These are phyloP conservation scores for Thunnus albacares DNA, from an alignment of 2,797 vertebrate species.

Conservation along the genomic window DNA sequence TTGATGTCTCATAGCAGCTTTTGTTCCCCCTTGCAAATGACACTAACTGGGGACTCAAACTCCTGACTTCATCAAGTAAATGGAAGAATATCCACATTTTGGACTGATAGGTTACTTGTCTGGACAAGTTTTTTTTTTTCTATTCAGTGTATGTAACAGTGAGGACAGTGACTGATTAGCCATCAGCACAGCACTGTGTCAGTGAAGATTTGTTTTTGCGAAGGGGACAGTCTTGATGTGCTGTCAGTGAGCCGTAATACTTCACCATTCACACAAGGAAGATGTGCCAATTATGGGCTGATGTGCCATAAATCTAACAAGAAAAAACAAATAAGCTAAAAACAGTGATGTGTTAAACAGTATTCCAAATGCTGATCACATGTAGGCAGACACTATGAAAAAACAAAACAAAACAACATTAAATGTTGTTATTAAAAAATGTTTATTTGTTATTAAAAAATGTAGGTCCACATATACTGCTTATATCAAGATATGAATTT, in stretches of 20 bases:
- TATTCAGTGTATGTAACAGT: slow-evolving; percentile 24
- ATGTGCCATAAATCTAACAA: slow-evolving; percentile 40
- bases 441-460: slow-evolving; percentile 28
- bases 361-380: slow-evolving; percentile 20
- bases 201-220: slow-evolving; percentile 38
- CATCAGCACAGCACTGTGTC: slow-evolving; percentile 29
- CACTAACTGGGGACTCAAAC: not conserved
- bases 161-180: slow-evolving; percentile 38
- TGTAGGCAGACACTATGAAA: not conserved
- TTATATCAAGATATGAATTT: slow-evolving; percentile 29
- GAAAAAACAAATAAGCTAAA: slow-evolving; percentile 8
- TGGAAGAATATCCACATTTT: not conserved
- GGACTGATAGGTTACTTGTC: not conserved
- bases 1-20: no score
- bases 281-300: slow-evolving; percentile 35
- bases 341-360: slow-evolving; percentile 4
- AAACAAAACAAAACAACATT: not conserved
- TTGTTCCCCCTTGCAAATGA: no score
- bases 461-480: not conserved
- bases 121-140: not conserved
- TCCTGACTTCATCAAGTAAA: slow-evolving; percentile 3
- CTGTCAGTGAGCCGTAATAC: slow-evolving; percentile 29
- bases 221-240: slow-evolving; percentile 29
- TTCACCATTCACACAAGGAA: slow-evolving; percentile 18
- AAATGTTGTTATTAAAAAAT: slow-evolving; percentile 28